A percentile compares a stretch with the other conserved stretches of the same genome.
phyloP scores from a whole-genome alignment of 2,113 vertebrate genomes.

The Elaphurus davidianus region DNA sequence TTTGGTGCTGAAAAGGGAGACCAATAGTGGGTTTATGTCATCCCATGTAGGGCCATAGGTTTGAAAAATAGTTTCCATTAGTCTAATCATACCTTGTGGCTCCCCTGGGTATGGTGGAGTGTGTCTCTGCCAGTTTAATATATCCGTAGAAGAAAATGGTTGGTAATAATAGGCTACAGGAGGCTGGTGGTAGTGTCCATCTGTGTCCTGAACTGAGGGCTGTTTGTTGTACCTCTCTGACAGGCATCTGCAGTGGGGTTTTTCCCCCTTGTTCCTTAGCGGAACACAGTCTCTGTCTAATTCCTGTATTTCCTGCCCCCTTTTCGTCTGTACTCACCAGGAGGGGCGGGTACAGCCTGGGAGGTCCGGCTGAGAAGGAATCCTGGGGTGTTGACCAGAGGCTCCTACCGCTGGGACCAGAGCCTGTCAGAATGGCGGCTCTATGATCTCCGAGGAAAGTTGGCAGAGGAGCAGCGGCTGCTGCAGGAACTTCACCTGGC shows the following conservation, averaged over 20 bases:
- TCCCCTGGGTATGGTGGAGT: not conserved
- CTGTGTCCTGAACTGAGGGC: not conserved
- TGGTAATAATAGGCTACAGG: not conserved
- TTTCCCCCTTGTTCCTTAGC: not conserved
- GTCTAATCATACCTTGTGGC: not conserved
- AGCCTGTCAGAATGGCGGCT: not conserved
- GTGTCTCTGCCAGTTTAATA: not conserved
- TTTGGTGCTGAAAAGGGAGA: not conserved
- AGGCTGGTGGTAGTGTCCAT: not conserved
- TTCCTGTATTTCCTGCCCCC: not conserved
- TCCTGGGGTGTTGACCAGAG: not conserved
- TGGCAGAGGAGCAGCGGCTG: not conserved
- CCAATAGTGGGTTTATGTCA: not conserved
- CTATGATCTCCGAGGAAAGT: accelerated
- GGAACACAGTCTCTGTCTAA: not conserved
- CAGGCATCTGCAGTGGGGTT: not conserved
- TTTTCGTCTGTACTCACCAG: not conserved
- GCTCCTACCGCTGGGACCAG: not conserved
- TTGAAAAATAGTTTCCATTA: not conserved
- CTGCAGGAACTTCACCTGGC: not conserved
- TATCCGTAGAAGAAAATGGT: not conserved
- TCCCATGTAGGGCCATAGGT: not conserved
- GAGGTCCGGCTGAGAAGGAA: not conserved
- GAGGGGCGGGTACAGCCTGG: not conserved
- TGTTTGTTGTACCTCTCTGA: not conserved